Base-by-base conservation (phyloP, 2,113 vertebrate genomes). In the Dipodomys ordii region DNA sequence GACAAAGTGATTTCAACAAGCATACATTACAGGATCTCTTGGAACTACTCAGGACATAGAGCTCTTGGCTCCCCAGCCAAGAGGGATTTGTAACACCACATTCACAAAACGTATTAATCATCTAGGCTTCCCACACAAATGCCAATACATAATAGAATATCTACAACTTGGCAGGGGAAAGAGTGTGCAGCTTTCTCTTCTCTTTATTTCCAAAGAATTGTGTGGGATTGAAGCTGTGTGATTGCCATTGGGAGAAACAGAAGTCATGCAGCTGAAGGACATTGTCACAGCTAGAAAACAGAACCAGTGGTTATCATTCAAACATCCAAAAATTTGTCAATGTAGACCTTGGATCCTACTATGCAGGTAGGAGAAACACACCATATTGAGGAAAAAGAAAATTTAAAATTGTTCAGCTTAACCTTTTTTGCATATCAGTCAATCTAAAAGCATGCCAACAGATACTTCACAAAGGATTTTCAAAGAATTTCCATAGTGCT, bases 51-150 rank as follows among this genome's bases (percentile, higher is more conserved):
- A 74, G 72, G 64, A 90, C 87, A 90, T 87, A 77, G 78, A 64
- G 13, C 67, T 25, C 62, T 49, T 30, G 57, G 35, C 44, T 96
- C 23, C n/a, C 49, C 2, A 49, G 22, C 30, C 79, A 62, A 92
- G 44, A 22, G 62, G 62, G 57, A 81, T 65, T 86, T 93, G 76
- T 96, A 96, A 92, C 60, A 15, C 35, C 77, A 83, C 68, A 74
- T n/a, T 57, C 71, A 81, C 49, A 6, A 57, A n/a, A 49, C 7
- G 0, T 27, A 88, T 79, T 89, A 80, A 83, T 90, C 77, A 39
- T 16, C 28, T 11, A 76, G 27, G 19, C 64, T 79, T 92, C 49
- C 49, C 28, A 73, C 72, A 68, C 71, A 90, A 80, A 94, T 35
- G 44, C 39, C 62, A 86, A 12, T 77, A 32, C 25, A 35, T 69